Evolutionary conservation across 2,113 vertebrate genomes (phyloP), one percentile per base, ranked within the genome.

Genomic region (Ceratotherium simum): DNA sequence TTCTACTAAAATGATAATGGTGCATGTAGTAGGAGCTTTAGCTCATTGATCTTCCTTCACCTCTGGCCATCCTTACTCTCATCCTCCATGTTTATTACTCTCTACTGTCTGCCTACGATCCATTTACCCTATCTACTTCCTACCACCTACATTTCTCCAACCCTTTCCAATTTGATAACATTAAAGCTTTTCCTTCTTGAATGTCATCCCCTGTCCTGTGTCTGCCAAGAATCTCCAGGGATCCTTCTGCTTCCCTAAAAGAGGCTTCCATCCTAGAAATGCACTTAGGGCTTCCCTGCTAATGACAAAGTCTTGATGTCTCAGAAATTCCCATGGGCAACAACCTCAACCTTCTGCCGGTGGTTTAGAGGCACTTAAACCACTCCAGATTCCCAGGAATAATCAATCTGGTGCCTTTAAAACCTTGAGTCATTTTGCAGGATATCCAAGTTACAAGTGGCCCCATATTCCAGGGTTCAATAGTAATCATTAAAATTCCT

Each of bases 401-500:
- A 58, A 10, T 54, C 64, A 94, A 23, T 29, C 3, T 69, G 69
- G 36, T 39, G 31, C 17, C 7, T 54, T 73, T 10, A 67, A 75
- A 93, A 75, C 25, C n/a, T 85, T 90, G 14, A 95, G 29, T 73
- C 56, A 69, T 90, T 96, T 51, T 81, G 6, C 10, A 89, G 25
- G 2, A 60, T 72, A 82, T 46, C 21, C 25, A 90, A 90, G 5
- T 83, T 91, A 73, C 3, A 73, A 80, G 20, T 51, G 31, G 11
- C 21, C 65, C 8, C 0, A 51, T 51, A 67, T 67, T 25, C 27
- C 70, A 93, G n/a, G 9, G 42, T 48, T 96, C 27, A 81, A 29
- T 25, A 25, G 18, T 86, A 82, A n/a, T 54, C 46, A 75, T 88
- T 96, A 62, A 91, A 72, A 78, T 93, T 95, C 81, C 25, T 73